Evolutionary conservation across 1,140 invertebrate species (phyloP), one percentile per base, ranked within the genome.

Genomic region (Pseudomyrmex gracilis): DNA sequence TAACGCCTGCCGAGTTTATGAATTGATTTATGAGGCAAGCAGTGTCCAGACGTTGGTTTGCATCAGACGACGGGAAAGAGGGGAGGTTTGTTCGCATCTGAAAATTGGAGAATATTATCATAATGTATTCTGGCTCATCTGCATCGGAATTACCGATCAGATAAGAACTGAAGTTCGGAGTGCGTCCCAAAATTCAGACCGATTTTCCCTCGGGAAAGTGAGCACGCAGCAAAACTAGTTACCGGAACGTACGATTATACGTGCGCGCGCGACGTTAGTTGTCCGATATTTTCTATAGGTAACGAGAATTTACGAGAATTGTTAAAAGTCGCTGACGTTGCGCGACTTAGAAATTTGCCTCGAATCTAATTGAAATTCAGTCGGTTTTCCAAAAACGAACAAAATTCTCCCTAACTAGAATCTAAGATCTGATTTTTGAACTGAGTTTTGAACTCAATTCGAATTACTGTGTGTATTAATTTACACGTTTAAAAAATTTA

Each of bases 71-170:
- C 34, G 34, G 34, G 34, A n/a, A n/a, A 4, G 4, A 7, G 34
- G 34, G 34, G 34, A 7, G 34, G 63, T 63, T 84, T 63, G 43
- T 20, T 66, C 20, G 74, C 70, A 67, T 71, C 49, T 83, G 83
- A 82, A 78, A 82, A 82, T 85, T 68, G 43, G 45, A 57, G 49
- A 82, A 73, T 71, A 85, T 85, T 82, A 85, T 82, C 77, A 82
- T 85, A 85, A 85, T 82, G 15, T 73, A 85, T 85, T 85, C 77
- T 49, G 61, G n/a, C 68, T 73, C 83, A 82, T 85, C 77, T 85
- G 83, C 83, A 85, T 85, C 55, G 68, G 77, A 66, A 85, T 85
- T 82, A 82, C 49, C 24, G 58, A 47, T 13, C 17, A 70, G 74
- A 84, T 80, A 80, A 77, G 58, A 58, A 80, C 24, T n/a, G 2